Base-by-base conservation (phyloP, 2,113 vertebrate genomes). In the Eudyptes chrysolophus region DNA sequence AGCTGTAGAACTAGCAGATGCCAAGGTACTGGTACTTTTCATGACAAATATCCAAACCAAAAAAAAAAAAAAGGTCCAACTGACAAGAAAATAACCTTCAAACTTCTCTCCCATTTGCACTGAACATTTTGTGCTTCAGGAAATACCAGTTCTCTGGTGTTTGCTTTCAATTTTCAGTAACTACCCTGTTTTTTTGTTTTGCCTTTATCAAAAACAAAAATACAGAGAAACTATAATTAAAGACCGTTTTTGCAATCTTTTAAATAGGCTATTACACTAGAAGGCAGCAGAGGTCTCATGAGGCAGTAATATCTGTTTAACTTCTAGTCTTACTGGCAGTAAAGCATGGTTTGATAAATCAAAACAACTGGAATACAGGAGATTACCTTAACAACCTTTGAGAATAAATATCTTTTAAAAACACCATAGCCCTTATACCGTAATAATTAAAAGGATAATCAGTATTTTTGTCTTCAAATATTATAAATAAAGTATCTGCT, bases 361-460 rank as follows among this genome's bases (percentile, higher is more conserved):
- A 27, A 57, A 58, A 57, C 57, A 30, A 27, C 2, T 2, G 1
- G 2, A 89, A 74, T 18, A 30, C 3, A 55, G 49, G 11, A 51
- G 2, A 49, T 49, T 29, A 32, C 24, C 22, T 46, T 77, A 60
- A 46, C 2, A 81, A 42, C 42, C 14, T 38, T 62, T 75, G 46
- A 62, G 17, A 78, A 57, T 10, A 81, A 58, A 18, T 48, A 2
- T 26, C 15, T 91, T 89, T 62, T 30, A 42, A 84, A 48, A 30
- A 27, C 4, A 32, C 0, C 0, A 29, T 34, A 70, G 7, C 5
- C 5, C 5, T n/a, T 69, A 18, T 54, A 65, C 15, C 11, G 18
- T 70, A 75, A 60, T 22, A 55, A 84, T 65, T 80, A 30, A 90
- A 90, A 75, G 11, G 6, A 25, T 36, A 74, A 46, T 38, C 11